Percentiles rank a stretch among this genome's conserved stretches.
Evolutionary conservation across 2,797 vertebrate species (phyloP).

Genomic region (Chloroceryle amazona): DNA sequence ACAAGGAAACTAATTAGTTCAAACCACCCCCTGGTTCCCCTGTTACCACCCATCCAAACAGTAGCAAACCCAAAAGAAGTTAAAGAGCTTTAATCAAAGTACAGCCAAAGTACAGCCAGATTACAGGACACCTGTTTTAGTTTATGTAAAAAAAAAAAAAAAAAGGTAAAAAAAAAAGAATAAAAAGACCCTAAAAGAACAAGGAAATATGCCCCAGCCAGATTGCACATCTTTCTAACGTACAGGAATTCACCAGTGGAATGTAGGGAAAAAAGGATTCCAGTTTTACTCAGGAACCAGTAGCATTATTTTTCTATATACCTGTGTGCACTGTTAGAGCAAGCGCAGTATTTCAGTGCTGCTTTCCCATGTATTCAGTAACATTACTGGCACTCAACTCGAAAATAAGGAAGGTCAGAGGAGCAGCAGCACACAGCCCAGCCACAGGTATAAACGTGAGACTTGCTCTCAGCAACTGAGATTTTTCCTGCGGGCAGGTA

Average conservation of each 20-base stretch:
- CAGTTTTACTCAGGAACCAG: background rate
- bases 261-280: background rate
- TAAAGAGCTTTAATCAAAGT: conserved; percentile 56
- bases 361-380: background rate
- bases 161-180: no score
- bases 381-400: background rate
- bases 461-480: background rate
- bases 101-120: conserved; percentile 55
- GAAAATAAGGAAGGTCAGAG: background rate
- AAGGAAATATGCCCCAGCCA: background rate
- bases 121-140: conserved; percentile 39
- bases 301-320: background rate
- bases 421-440: background rate
- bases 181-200: background rate
- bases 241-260: background rate
- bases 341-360: background rate
- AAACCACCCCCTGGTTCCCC: background rate
- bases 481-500: background rate
- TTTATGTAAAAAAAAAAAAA: background rate
- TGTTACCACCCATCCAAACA: conserved; percentile 66
- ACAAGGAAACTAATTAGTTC: conserved; percentile 75
- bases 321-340: background rate
- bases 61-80: conserved; percentile 50
- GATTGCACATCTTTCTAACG: background rate
- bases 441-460: background rate